A percentile compares a stretch with the other conserved stretches of the same genome.
Evolutionary conservation across 2,113 vertebrate species (phyloP).

Genomic region (Cyprinodon tularosa): DNA sequence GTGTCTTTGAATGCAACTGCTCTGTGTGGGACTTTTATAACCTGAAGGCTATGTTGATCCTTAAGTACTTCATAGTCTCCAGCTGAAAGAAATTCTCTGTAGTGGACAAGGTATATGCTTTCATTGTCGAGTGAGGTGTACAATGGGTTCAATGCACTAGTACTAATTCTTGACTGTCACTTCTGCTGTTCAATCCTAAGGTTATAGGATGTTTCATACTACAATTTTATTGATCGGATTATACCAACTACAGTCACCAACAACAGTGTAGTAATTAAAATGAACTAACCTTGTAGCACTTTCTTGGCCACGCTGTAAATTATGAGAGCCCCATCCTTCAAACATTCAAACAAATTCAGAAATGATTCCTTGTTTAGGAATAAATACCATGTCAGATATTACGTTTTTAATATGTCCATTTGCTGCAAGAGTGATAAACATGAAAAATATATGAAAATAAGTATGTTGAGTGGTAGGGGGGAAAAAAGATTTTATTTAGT

Average conservation of each 20-base stretch:
- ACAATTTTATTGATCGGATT: slow-evolving; percentile 35
- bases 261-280: slow-evolving; percentile 37
- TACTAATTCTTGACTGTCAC: slow-evolving; percentile 17
- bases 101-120: slow-evolving; percentile 7
- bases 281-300: slow-evolving; percentile 37
- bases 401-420: slow-evolving; percentile 31
- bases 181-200: slow-evolving; percentile 27
- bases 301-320: slow-evolving; percentile 36
- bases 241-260: slow-evolving; percentile 22
- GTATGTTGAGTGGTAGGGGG: slow-evolving; percentile 16
- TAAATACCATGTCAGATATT: slow-evolving; percentile 70
- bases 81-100: slow-evolving; percentile 1
- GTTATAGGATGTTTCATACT: slow-evolving; percentile 47
- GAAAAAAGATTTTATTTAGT: slow-evolving; percentile 19
- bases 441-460: slow-evolving; percentile 22
- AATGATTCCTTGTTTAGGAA: slow-evolving; percentile 72
- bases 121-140: slow-evolving; percentile 2
- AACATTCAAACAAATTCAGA: slow-evolving; percentile 57
- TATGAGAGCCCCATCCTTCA: slow-evolving; percentile 27
- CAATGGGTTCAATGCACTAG: slow-evolving; percentile 12
- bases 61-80: slow-evolving; percentile 18
- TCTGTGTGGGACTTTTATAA: slow-evolving; percentile 52
- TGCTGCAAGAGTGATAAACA: slow-evolving; percentile 48
- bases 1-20: slow-evolving; percentile 61
- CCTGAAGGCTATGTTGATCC: slow-evolving; percentile 45